Base-by-base conservation (phyloP, 2,797 vertebrate genomes). In the Sebastes hubbsi region DNA sequence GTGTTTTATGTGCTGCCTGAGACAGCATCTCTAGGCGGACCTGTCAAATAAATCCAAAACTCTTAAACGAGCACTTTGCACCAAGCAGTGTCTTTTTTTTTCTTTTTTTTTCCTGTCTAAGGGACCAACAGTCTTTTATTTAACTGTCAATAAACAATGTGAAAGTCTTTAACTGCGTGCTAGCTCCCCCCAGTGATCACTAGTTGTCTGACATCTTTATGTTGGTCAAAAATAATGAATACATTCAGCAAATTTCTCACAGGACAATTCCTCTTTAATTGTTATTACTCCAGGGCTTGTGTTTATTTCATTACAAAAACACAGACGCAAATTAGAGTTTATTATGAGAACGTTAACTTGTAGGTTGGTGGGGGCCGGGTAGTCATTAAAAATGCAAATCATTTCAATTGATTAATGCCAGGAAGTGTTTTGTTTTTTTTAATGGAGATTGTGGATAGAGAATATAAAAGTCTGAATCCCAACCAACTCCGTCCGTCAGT, bases 181-280 rank as follows among this genome's bases (percentile, higher is more conserved):
- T 94, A 86, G 92, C 91, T 87, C 94, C 94, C 92, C 89, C 94
- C 87, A 91, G 94, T 94, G 94, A 91, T 89, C 89, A 86, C 72
- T 77, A 20, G 60, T 27, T 83, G 91, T 75, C 70, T 83, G 34
- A 79, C 92, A 91, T 70, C 77, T 81, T 73, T 27, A 55, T 70
- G 20, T 14, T 36, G 29, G 16, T 42, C 12, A 63, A 38, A 85
- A 46, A 86, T 20, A 46, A 75, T 36, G 36, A 36, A 20, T 76
- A 65, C n/a, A 29, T 80, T 30, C 27, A 65, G 27, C 18, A 65
- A 5, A 54, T 75, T 60, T 55, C 46, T 34, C 24, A 38, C 25
- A 58, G 25, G 29, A 25, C 7, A 25, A 10, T 56, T 64, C 5
- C 49, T 24, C 49, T 30, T 34, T 29, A 36, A 65, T 70, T 20